These are phyloP conservation scores for Macroglossus sobrinus DNA, from an alignment of 2,113 vertebrate genomes.

Conservation along the genomic window DNA sequence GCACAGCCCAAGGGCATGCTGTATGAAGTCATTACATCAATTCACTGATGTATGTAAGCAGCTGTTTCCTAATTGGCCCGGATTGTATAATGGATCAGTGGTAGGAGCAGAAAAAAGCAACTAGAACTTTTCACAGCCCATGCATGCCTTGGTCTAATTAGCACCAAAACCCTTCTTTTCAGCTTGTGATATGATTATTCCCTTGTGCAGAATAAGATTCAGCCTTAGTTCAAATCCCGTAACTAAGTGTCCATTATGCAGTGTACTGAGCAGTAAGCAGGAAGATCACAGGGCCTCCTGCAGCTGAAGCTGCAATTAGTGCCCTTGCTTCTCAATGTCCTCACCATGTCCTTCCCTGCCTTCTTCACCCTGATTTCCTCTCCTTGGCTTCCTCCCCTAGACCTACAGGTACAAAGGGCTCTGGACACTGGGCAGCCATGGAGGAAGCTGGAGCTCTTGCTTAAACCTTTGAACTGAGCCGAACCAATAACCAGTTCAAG, in stretches of 20 bases:
- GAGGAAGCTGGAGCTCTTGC: not conserved
- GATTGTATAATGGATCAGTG: not conserved
- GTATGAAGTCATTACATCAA: not conserved
- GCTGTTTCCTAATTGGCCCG: conserved; percentile 10
- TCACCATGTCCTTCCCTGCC: rapidly evolving
- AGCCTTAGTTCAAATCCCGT: not conserved
- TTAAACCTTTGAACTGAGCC: not conserved
- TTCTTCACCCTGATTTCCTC: not conserved
- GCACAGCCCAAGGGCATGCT: not conserved
- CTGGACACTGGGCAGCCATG: not conserved
- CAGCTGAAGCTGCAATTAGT: not conserved
- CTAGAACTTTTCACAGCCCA: not conserved
- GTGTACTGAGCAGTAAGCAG: not conserved
- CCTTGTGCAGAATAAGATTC: not conserved
- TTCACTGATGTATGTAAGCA: not conserved
- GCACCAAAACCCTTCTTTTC: not conserved
- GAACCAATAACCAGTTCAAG: not conserved
- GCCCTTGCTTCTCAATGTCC: not conserved
- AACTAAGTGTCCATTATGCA: not conserved
- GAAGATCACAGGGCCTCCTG: not conserved
- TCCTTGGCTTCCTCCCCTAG: rapidly evolving
- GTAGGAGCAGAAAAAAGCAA: not conserved
- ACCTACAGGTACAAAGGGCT: not conserved
- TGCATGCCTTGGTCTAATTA: conserved; percentile 6
- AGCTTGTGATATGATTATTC: not conserved